Percentiles rank a stretch among this genome's conserved stretches.
phyloP scores from a whole-genome alignment of 2,113 vertebrate species.

The Daubentonia madagascariensis region DNA sequence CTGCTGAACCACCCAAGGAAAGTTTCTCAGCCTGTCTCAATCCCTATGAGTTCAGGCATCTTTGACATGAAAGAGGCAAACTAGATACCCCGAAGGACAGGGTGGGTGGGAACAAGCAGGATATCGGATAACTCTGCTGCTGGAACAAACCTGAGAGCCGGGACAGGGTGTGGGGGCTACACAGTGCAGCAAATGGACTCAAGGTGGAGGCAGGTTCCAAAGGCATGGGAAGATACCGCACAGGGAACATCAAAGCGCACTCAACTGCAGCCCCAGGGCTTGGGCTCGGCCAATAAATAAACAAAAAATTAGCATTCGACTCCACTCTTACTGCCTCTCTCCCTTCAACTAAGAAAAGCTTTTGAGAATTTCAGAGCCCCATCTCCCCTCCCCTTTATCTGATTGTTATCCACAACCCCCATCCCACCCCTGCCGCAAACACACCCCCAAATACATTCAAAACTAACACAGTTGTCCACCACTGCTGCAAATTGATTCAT shows the following conservation, averaged over 20 bases:
- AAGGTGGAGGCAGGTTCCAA: background rate
- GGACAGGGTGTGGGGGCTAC: background rate
- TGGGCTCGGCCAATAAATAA: background rate
- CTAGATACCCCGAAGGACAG: background rate
- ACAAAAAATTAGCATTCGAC: slow-evolving; percentile 51
- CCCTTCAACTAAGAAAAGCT: slow-evolving; percentile 60
- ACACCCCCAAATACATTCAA: slow-evolving; percentile 20
- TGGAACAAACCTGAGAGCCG: background rate
- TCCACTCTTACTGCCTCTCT: background rate
- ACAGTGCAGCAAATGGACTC: background rate
- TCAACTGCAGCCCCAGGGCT: background rate
- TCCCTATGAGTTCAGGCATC: background rate
- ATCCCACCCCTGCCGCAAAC: background rate
- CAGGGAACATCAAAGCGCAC: background rate
- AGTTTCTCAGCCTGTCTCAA: slow-evolving; percentile 43
- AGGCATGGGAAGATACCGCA: background rate
- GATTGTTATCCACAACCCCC: background rate
- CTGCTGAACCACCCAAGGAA: slow-evolving; percentile 33
- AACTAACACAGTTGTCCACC: slow-evolving; percentile 42
- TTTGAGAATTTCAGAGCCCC: slow-evolving; percentile 15
- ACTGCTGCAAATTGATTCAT: slow-evolving; percentile 21
- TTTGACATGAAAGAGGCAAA: background rate
- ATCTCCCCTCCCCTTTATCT: background rate
- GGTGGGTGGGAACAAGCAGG: background rate
- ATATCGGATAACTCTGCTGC: background rate